Conservation (phyloP, 1,140 invertebrate species). For the Adelges cooleyi region DNA sequence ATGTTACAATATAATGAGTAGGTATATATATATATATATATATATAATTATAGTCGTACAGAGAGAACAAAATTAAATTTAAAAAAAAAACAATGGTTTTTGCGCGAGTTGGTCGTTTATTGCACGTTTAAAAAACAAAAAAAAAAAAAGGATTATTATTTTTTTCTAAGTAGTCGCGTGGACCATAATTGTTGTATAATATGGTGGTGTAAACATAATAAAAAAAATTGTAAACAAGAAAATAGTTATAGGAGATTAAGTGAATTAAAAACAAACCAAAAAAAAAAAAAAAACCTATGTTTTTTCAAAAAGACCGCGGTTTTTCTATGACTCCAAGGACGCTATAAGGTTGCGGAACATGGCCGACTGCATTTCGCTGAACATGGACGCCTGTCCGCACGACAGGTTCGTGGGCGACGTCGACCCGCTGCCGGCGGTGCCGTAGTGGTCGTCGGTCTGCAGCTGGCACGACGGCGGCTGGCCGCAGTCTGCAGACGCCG, state of each 20-base stretch:
- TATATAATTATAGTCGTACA: not conserved
- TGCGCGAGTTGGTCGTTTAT: conserved; percentile 16
- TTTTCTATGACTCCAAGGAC: conserved; percentile 51
- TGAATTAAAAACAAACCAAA: not conserved
- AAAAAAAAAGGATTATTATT: not conserved
- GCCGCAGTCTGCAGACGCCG: not conserved
- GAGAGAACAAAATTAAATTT: conserved; percentile 3
- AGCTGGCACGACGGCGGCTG: not conserved
- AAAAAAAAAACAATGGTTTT: conserved; percentile 3
- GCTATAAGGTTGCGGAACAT: conserved; percentile 57
- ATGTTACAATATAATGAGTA: not conserved
- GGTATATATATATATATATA: not conserved
- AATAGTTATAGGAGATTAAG: conserved; percentile 15
- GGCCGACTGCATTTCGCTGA: conserved; percentile 54
- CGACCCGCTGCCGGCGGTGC: conserved; percentile 30
- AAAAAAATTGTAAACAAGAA: no score
- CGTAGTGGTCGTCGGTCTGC: conserved; percentile 43
- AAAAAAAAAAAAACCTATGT: conserved; percentile 2
- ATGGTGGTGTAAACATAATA: not conserved
- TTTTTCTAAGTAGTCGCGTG: not conserved
- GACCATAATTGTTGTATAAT: not conserved
- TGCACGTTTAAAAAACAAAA: conserved; percentile 3
- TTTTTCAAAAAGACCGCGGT: not conserved
- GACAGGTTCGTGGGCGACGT: conserved; percentile 36
- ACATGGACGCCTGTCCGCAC: conserved; percentile 54